Percentiles rank a stretch among this genome's conserved stretches.
Evolutionary conservation across 2,888 invertebrate species (phyloP).

Genomic region (Caenorhabditis zanzibari): DNA sequence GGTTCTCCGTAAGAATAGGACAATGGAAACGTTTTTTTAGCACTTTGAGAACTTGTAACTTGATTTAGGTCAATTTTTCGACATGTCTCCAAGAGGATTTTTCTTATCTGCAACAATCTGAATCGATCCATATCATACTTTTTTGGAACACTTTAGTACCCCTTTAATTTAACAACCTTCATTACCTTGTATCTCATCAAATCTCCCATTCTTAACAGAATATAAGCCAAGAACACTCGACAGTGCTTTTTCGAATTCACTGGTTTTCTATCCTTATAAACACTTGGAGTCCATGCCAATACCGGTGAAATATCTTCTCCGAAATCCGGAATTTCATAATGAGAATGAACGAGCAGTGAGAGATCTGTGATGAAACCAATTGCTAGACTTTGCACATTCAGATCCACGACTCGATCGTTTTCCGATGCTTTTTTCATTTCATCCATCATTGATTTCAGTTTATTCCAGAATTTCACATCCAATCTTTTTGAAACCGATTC

Average conservation of each 20-base stretch:
- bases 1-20: too few relatives aligned
- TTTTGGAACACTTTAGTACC: too few relatives aligned
- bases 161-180: too few relatives aligned
- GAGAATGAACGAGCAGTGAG: conserved; percentile 36
- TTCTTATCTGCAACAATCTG: too few relatives aligned
- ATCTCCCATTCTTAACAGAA: conserved; percentile 72
- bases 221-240: conserved; percentile 50
- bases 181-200: conserved; percentile 74
- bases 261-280: not conserved
- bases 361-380: conserved; percentile 51
- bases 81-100: too few relatives aligned
- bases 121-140: too few relatives aligned
- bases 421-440: conserved; percentile 41
- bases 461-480: conserved; percentile 58
- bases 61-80: too few relatives aligned
- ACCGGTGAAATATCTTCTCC: conserved; percentile 26
- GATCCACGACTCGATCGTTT: conserved; percentile 34
- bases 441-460: conserved; percentile 56
- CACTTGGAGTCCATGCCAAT: conserved; percentile 8
- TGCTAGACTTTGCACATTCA: conserved; percentile 47
- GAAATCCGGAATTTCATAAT: conserved; percentile 39
- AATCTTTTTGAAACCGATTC: conserved; percentile 48
- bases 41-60: too few relatives aligned
- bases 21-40: too few relatives aligned
- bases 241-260: conserved; percentile 37